Base-by-base conservation (phyloP, 2,888 invertebrate genomes). In the Mantis religiosa region DNA sequence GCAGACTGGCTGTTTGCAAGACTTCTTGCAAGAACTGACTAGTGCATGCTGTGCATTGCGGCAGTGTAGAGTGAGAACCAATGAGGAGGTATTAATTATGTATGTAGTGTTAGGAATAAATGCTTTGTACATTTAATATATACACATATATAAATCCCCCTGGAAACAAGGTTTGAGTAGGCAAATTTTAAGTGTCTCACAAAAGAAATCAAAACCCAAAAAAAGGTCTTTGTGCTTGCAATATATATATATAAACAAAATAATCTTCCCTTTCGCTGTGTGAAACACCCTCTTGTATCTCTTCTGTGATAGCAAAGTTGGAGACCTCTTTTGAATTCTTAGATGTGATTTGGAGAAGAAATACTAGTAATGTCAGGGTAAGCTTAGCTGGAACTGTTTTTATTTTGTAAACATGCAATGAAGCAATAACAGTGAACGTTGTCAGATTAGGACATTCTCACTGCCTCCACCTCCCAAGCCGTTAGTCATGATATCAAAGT, bases 241-340 rank as follows among this genome's bases (percentile, higher is more conserved):
- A 28, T 84, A 87, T 27, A 82, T 84, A 87, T 27, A 82, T 83
- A 88, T 84, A 82, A 71, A 71, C 28, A 25, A 28, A 87, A 88
- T 9, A 47, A 54, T 88, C 34, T 88, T 28, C n/a, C 82, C 83
- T 28, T 87, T 88, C 28, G 84, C 88, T 88, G 88, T 88, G 47
- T 84, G 54, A 27, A 87, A 87, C 34, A 87, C 87, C 82, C 28
- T 87, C 28, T 54, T 54, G 47, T 84, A 28, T 87, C 88, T 84
- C 88, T 83, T 88, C 88, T 88, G 88, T 88, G 88, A 88, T 88
- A 88, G 83, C 54, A 88, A 82, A 82, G 28, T 82, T 87, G 28
- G 88, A 83, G 84, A 54, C 41, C 83, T 88, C 28, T 28, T 54
- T 83, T 82, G 82, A 27, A 20, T 28, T 54, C 83, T n/a, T 28